phyloP scores from a whole-genome alignment of 2,888 invertebrate genomes.

The Lasius fuliginosus region DNA sequence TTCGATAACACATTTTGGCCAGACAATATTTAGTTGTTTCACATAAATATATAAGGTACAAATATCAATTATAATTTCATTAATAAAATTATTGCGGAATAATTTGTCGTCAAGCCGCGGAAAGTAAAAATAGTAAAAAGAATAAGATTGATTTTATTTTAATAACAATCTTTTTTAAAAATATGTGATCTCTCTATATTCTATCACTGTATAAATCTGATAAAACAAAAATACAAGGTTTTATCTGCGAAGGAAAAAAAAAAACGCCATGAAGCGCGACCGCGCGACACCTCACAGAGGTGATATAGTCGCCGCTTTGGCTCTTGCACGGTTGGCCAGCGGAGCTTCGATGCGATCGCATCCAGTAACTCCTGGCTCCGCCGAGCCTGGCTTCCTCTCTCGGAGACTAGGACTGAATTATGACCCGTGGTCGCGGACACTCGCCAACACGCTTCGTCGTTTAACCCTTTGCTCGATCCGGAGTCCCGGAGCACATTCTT shows the following conservation, averaged over 20 bases:
- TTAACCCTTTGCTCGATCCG: conserved; percentile 83
- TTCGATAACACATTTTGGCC: neutral
- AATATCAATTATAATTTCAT: neutral
- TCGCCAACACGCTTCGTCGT: conserved; percentile 85
- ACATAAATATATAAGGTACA: neutral
- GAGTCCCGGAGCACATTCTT: conserved; percentile 80
- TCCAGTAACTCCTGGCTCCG: conserved; percentile 77
- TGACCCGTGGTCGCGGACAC: conserved; percentile 82
- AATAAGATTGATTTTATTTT: neutral
- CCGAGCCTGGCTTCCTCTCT: conserved; percentile 72
- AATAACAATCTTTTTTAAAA: neutral
- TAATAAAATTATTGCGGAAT: neutral
- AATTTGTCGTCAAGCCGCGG: neutral
- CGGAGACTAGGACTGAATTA: conserved; percentile 81
- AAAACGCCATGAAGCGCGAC: conserved; percentile 14
- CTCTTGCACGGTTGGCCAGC: conserved; percentile 71
- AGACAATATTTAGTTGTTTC: neutral
- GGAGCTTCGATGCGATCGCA: conserved; percentile 80
- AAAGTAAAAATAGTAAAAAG: neutral
- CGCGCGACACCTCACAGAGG: conserved; percentile 59
- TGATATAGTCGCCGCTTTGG: conserved; percentile 80
- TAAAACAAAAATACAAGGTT: neutral
- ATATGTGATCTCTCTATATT: neutral
- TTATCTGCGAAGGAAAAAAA: neutral
- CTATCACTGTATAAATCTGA: neutral